Conservation (phyloP, 2,797 vertebrate species). For the Bucorvus abyssinicus region DNA sequence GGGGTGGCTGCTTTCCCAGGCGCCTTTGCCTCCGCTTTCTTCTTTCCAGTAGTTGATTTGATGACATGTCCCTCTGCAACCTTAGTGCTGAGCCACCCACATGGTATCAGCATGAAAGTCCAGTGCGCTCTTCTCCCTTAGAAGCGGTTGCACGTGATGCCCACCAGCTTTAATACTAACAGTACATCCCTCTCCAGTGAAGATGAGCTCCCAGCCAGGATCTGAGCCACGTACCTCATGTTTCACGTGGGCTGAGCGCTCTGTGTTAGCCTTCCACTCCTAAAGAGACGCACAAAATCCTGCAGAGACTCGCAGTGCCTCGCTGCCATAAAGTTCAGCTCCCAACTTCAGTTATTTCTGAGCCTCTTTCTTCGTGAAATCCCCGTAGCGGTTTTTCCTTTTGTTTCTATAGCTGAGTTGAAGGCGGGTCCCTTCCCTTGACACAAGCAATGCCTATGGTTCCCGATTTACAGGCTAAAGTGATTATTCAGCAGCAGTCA, state of each 20-base stretch:
- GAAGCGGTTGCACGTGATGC: background rate
- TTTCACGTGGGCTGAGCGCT: background rate
- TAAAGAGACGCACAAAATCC: too few species aligned
- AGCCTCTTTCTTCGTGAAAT: background rate
- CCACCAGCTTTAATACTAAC: background rate
- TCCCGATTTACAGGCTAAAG: background rate
- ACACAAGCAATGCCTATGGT: accelerated
- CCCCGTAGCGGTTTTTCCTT: accelerated
- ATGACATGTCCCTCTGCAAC: background rate
- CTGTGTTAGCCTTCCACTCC: too few species aligned
- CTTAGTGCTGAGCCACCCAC: background rate
- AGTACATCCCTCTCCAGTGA: too few species aligned
- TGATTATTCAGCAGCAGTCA: background rate
- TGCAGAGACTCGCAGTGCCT: background rate
- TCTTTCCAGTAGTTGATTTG: background rate
- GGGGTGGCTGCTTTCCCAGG: background rate
- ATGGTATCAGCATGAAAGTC: background rate
- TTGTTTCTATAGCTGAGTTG: background rate
- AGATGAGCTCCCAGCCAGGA: background rate
- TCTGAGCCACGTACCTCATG: background rate
- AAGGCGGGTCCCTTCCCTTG: background rate
- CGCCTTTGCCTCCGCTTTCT: background rate
- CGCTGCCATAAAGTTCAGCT: background rate
- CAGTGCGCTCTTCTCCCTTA: accelerated
- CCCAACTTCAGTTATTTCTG: accelerated